Base-by-base conservation (phyloP, 2,888 invertebrate species). In the Brachypalpus laphriformis region DNA sequence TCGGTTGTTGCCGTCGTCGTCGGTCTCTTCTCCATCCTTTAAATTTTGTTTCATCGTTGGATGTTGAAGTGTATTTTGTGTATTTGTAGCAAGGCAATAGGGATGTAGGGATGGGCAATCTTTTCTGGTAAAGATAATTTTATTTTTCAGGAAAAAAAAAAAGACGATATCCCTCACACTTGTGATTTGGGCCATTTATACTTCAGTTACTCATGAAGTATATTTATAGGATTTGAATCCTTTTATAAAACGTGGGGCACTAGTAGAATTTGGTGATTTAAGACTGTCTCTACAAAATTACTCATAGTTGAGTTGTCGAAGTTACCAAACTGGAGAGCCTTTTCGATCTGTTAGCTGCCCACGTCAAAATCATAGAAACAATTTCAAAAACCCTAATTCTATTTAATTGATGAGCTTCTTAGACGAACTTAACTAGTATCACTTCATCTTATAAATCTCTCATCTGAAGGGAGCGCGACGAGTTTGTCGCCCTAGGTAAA, bases 1-100 rank as follows among this genome's bases (percentile, higher is more conserved):
- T 65, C 65, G 45, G 72, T 65, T 68, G 66, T 61, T 74, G 28
- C 68, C 47, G 11, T 59, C 25, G 20, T 22, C 37, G n/a, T 28
- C 7, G 8, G 34, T 25, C 34, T 25, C n/a, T 28, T 37, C 14
- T 45, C 40, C 14, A 16, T 49, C 59, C 31, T n/a, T 28, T 3
- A 42, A 70, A 45, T 34, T 31, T 65, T 47, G 31, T 47, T 71
- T 51, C 37, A 45, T 63, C 37, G 11, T 63, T 51, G 8, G 8
- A 45, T 22, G 57, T 71, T 57, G 56, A 71, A 68, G 40, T 54
- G 54, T 68, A 25, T 51, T 40, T 34, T 51, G 16, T 51, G 14
- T 40, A 20, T 56, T 34, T 51, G 34, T 22, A 25, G 25, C 25
- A 2, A 4, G 25, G 2, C 3, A 25, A 34, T 34, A 2, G 22